Percentiles rank a stretch among this genome's conserved stretches.
phyloP scores from a whole-genome alignment of 2,797 vertebrate genomes.

The Hipposideros larvatus region DNA sequence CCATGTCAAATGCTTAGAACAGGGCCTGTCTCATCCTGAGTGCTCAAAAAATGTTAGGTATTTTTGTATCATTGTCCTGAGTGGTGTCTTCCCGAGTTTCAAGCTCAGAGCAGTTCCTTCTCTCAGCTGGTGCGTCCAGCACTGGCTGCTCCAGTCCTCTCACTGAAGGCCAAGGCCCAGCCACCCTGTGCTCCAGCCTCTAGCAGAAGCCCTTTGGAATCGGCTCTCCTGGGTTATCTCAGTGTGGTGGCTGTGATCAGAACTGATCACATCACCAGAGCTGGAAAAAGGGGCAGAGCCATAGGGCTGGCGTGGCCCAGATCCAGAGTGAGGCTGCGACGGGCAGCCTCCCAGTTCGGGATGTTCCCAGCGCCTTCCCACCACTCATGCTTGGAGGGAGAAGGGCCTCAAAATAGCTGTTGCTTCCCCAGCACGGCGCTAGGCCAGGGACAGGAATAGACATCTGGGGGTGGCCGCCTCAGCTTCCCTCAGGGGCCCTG shows the following conservation, averaged over 20 bases:
- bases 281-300: conserved; percentile 12
- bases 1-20: neutral
- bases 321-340: conserved; percentile 50
- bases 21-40: neutral
- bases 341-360: neutral
- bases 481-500: conserved; percentile 73
- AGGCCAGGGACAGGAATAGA: conserved; percentile 85
- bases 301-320: conserved; percentile 48
- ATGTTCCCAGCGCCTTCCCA: conserved; percentile 78
- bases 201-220: neutral
- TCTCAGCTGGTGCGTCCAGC: neutral
- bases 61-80: neutral
- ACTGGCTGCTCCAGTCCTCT: neutral
- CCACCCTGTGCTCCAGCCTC: neutral
- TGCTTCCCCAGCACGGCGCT: conserved; percentile 81
- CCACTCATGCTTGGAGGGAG: conserved; percentile 79
- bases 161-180: neutral
- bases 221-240: neutral
- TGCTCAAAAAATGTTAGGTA: neutral
- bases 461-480: conserved; percentile 79
- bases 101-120: neutral
- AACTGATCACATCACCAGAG: neutral
- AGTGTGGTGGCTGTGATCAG: neutral
- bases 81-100: neutral
- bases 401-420: conserved; percentile 84